These are phyloP conservation scores for Spizella passerina DNA, from an alignment of 2,797 vertebrate species.

Conservation along the genomic window DNA sequence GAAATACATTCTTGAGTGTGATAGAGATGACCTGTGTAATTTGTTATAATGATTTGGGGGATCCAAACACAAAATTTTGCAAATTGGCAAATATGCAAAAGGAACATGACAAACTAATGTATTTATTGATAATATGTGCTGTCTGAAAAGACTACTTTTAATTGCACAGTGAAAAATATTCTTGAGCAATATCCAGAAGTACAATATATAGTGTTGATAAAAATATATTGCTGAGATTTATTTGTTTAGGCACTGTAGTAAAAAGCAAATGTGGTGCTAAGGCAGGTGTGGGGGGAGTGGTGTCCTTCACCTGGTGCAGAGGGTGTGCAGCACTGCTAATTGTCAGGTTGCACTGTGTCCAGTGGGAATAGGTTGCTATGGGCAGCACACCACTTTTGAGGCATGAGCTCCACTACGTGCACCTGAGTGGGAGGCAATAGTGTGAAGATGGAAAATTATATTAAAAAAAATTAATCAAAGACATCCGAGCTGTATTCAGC, in stretches of 20 bases:
- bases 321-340: neutral
- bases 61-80: neutral
- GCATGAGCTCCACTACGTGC: neutral
- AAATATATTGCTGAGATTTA: neutral
- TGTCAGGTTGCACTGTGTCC: neutral
- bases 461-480: neutral
- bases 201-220: fast-evolving
- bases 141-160: neutral
- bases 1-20: neutral
- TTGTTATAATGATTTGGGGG: neutral
- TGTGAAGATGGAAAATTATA: neutral
- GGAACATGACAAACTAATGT: neutral
- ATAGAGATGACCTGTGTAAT: neutral
- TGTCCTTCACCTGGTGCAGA: neutral
- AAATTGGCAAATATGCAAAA: neutral
- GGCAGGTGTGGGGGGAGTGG: neutral
- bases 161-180: neutral
- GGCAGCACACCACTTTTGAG: neutral
- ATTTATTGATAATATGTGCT: neutral
- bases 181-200: neutral
- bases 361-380: neutral
- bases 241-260: neutral
- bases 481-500: neutral
- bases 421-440: neutral
- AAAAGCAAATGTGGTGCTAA: neutral